Evolutionary conservation across 1,140 invertebrate genomes (phyloP), one percentile per base, ranked within the genome.

Genomic region (Cyrtorhinus lividipennis): DNA sequence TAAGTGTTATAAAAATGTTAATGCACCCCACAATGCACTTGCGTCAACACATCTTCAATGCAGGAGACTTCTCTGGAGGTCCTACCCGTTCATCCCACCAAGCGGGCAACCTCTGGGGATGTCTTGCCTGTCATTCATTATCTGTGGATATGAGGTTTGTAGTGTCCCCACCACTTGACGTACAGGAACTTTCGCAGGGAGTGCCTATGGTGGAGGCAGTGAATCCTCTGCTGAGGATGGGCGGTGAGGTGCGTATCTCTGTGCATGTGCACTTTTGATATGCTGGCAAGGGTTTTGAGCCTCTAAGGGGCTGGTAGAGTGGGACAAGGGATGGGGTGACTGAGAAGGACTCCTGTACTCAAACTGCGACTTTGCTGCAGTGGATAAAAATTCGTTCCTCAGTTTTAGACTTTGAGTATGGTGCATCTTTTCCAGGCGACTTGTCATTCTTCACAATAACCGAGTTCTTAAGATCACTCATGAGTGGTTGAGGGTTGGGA

Each of bases 401-500:
- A 79, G 72, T 69, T 86, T 85, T 13, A 79, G 79, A 69, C 78
- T 79, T 12, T 82, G 80, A 58, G 83, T 84, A 69, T 81, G 79
- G 5, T 75, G 74, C 38, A 73, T 70, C 10, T 79, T 77, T 62
- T 79, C 76, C 66, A 61, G 80, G 73, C 30, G 76, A 76, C 68
- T 84, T 82, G 65, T 87, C 84, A 71, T 87, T 85, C 73, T 87
- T 86, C 22, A 87, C 85, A 72, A 87, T 87, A 67, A 87, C 85
- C 69, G 84, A 85, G 70, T 80, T 86, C 68, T 86, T 87, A 65
- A 81, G 74, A 73, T 86, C 84, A 67, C 79, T 78, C 58, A 84
- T 73, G 1, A 84, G 68, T 5, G 78, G 79, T 57, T 82, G 79
- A 15, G 80, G 81, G 64, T 79, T 82, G 25, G 80, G 77, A 25